Base-by-base conservation (phyloP, 2,888 invertebrate genomes). In the Gari tellinella region DNA sequence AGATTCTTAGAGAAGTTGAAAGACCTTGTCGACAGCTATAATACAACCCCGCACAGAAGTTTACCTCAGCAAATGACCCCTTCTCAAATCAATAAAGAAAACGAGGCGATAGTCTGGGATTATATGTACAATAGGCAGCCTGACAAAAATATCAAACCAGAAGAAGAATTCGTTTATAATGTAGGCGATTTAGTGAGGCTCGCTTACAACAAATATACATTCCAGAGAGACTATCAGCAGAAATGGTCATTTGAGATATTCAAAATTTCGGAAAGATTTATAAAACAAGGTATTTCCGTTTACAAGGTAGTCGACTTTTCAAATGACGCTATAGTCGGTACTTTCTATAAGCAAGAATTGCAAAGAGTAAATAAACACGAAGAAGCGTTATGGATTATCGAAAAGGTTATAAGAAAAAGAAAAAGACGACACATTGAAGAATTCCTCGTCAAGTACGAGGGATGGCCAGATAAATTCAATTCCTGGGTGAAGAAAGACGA, bases 111-210 rank as follows among this genome's bases (percentile, higher is more conserved):
- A n/a, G n/a, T 60, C 15, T 67, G 67, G 67, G 67, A 40, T 37
- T 21, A 43, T 25, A 51, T 67, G 51, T 67, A 60, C 25, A 51
- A 45, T 25, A 51, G 19, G n/a, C n/a, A n/a, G n/a, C n/a, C n/a
- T n/a, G 31, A 52, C 10, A 31, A 43, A 15, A 51, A 7, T 1
- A 21, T 21, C 37, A 38, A 15, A n/a, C 45, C 26, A 15, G 12
- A 2, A 8, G 10, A 37, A 49, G 19, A 23, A n/a, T 55, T 60
- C 21, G 14, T 26, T 23, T 66, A 53, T 57, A 66, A 72, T 53
- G 48, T 72, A 7, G 72, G 66, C 1, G 62, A 66, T 19, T 55
- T 66, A n/a, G 72, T 72, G 14, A 45, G 66, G 15, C 5, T 72
- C 17, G 41, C 48, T 26, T 49, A 66, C 40, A 48, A 31, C 8